A percentile compares a stretch with the other conserved stretches of the same genome.
phyloP scores from a whole-genome alignment of 2,797 vertebrate genomes.

The Mastacembelus armatus region DNA sequence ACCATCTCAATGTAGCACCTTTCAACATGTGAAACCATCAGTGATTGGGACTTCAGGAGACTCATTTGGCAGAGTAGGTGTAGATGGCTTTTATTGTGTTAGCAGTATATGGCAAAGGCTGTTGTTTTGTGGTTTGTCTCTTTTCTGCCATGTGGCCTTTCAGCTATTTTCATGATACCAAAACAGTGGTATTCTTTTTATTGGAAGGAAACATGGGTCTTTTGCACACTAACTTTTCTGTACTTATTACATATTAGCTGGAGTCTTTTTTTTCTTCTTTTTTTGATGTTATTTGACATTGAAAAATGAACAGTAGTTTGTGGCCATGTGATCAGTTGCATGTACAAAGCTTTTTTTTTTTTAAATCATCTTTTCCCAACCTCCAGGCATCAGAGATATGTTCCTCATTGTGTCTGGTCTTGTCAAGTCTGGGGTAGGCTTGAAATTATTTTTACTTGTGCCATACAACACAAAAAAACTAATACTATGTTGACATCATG shows the following conservation, averaged over 20 bases:
- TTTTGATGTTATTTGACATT: not conserved
- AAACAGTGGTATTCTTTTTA: constrained; percentile 15
- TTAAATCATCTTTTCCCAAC: not conserved
- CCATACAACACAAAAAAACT: constrained; percentile 22
- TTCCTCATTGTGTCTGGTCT: constrained; percentile 34
- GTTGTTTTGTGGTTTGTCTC: constrained; percentile 2
- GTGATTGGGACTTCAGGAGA: constrained; percentile 20
- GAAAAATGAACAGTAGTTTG: not conserved
- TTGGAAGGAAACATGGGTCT: constrained; percentile 34
- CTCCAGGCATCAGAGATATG: constrained; percentile 20
- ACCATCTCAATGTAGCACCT: constrained; percentile 1
- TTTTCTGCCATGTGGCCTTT: not conserved
- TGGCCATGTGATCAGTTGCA: constrained; percentile 5
- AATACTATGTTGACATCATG: constrained; percentile 4
- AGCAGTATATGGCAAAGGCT: not conserved
- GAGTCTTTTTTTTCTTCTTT: too few species aligned
- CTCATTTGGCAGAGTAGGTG: not conserved
- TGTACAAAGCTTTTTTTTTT: constrained; percentile 8
- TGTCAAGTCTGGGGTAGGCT: constrained; percentile 12
- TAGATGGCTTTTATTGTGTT: not conserved
- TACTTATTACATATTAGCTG: constrained; percentile 4
- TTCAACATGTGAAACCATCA: constrained; percentile 8
- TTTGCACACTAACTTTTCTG: constrained; percentile 61
- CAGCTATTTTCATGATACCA: too few species aligned
- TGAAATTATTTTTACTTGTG: constrained; percentile 5